phyloP scores from a whole-genome alignment of 2,888 invertebrate species.

The Apamea crenata region DNA sequence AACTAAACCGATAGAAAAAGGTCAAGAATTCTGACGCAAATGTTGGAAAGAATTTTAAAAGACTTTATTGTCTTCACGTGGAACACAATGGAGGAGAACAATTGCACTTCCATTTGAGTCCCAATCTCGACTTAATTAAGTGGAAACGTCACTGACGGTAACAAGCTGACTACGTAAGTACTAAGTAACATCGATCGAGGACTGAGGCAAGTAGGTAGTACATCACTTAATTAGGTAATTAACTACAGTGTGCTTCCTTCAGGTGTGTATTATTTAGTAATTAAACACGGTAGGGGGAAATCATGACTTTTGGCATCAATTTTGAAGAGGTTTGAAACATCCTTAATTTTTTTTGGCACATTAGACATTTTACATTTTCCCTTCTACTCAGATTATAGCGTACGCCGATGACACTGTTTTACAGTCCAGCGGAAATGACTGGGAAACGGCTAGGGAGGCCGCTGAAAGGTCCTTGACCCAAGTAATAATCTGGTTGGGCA shows the following conservation, averaged over 20 bases:
- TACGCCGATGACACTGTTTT: too few species aligned
- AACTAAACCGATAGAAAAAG: conserved; percentile 9
- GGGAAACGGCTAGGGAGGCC: too few species aligned
- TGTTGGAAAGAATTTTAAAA: conserved; percentile 10
- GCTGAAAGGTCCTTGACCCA: too few species aligned
- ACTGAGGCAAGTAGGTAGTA: conserved; percentile 7
- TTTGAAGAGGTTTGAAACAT: neutral
- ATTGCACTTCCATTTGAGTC: conserved; percentile 29
- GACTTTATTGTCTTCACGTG: conserved; percentile 23
- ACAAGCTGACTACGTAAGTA: conserved; percentile 11
- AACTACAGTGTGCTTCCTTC: neutral
- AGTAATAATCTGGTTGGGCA: too few species aligned
- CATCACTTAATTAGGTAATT: neutral
- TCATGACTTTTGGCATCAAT: neutral
- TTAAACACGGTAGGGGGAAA: neutral
- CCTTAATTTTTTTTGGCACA: too few species aligned
- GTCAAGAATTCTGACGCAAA: conserved; percentile 8
- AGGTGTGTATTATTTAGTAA: neutral
- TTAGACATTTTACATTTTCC: too few species aligned
- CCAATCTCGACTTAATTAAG: conserved; percentile 51
- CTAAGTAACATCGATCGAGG: conserved; percentile 36
- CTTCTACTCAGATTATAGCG: too few species aligned
- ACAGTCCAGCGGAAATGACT: too few species aligned
- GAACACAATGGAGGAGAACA: conserved; percentile 36
- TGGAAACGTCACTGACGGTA: conserved; percentile 30